Base-by-base conservation (phyloP, 2,888 invertebrate species). In the Cryptocephalus primarius region DNA sequence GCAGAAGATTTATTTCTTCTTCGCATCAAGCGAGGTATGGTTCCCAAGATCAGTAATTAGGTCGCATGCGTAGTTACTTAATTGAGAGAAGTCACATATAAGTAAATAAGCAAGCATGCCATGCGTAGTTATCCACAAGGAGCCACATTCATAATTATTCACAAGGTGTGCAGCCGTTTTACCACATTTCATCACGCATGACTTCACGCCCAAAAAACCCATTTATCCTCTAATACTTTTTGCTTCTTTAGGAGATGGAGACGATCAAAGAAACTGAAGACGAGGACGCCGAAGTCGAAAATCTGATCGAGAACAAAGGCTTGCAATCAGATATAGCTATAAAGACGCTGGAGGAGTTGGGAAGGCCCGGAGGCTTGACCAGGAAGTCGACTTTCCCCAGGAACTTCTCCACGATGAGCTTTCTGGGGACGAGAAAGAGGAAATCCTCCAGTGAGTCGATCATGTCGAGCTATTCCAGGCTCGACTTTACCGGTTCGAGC, bases 401-500 rank as follows among this genome's bases (percentile, higher is more conserved):
- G 52, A 70, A 70, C 53, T 69, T 70, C 55, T 69, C 69, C 6
- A 66, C 68, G 0, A 58, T 68, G 60, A 70, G 69, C 50, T 70
- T 70, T 47, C 52, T 63, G 10, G 55, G 55, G 8, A 54, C 48
- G 32, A 59, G 59, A 44, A 58, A 55, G 42, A 51, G 61, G 39
- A 59, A 65, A 47, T 57, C 63, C 43, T 61, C 65, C 8, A 65
- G 62, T 61, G 78, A 78, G 43, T 83, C 84, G 1, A 80, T 84
- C 34, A 79, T 83, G 56, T 83, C 83, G 12, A 83, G 80, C 62
- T 77, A 83, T 54, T 84, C 84, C 1, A 77, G 81, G 55, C 77
- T 84, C 76, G 84, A 85, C 67, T 84, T 85, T 65, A 83, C 81
- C 33, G 84, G 84, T 51, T 84, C 84, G 56, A 82, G 81, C 62